These are phyloP conservation scores for Sorex araneus DNA, from an alignment of 2,113 vertebrate species.

Conservation along the genomic window DNA sequence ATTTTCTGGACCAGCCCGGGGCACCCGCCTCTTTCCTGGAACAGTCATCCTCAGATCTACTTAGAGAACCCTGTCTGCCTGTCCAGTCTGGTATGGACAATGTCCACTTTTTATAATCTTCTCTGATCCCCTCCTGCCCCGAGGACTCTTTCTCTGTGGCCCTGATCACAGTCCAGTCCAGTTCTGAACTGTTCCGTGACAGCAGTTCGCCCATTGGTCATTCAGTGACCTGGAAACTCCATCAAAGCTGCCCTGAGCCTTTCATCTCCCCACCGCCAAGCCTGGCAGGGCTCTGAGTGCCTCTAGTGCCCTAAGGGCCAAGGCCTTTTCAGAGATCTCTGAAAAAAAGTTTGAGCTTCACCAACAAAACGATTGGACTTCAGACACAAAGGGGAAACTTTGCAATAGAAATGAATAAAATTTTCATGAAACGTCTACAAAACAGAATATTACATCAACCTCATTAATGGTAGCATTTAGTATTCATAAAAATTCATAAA, in stretches of 20 bases:
- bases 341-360: neutral
- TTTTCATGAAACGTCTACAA: constrained; percentile 73
- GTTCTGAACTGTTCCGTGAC: neutral
- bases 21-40: neutral
- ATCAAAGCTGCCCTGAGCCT: neutral
- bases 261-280: neutral
- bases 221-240: neutral
- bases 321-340: constrained; percentile 14
- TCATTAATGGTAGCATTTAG: constrained; percentile 70
- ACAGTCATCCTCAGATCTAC: neutral
- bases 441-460: constrained; percentile 71
- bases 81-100: neutral
- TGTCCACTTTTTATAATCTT: neutral
- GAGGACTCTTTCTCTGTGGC: too few species aligned
- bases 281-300: neutral
- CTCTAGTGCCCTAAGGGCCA: neutral
- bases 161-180: neutral
- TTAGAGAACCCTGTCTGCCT: neutral
- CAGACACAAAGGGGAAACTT: constrained; percentile 49
- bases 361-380: constrained; percentile 17
- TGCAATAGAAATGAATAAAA: constrained; percentile 65
- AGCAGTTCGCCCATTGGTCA: neutral
- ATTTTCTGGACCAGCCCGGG: neutral
- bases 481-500: constrained; percentile 75
- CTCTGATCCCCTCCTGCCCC: neutral